Conservation (phyloP, 2,888 invertebrate genomes). For the Archaeoteleia sp. region DNA sequence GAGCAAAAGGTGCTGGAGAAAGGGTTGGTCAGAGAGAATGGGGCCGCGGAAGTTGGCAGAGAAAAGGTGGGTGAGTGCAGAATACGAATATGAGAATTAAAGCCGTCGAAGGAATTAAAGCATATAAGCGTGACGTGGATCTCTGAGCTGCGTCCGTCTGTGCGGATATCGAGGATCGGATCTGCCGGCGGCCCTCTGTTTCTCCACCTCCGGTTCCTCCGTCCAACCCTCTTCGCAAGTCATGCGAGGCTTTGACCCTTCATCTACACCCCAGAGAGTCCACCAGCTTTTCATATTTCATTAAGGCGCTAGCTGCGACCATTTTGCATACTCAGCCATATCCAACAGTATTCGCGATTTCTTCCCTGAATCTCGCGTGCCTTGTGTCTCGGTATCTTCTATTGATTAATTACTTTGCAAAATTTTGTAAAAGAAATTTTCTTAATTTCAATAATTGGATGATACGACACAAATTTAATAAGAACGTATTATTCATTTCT, state of each 20-base stretch:
- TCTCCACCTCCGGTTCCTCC: conserved; percentile 48
- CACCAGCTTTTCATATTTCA: conserved; percentile 67
- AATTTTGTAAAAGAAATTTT: conserved; percentile 4
- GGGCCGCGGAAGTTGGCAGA: conserved; percentile 45
- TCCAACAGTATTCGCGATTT: conserved; percentile 25
- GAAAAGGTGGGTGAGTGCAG: conserved; percentile 55
- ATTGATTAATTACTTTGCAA: conserved; percentile 33
- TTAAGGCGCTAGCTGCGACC: conserved; percentile 63
- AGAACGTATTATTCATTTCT: too few species aligned
- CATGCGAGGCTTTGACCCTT: conserved; percentile 57
- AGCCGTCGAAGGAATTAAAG: conserved; percentile 74
- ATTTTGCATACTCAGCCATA: conserved; percentile 55
- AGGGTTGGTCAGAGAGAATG: conserved; percentile 56
- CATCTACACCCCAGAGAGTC: conserved; percentile 53
- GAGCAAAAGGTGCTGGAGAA: conserved; percentile 59
- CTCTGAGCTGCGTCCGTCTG: conserved; percentile 60
- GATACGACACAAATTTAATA: conserved; percentile 27
- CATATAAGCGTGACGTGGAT: conserved; percentile 67
- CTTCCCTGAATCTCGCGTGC: conserved; percentile 14
- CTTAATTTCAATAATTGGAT: conserved; percentile 30
- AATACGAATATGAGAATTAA: conserved; percentile 75
- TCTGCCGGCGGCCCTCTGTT: conserved; percentile 53
- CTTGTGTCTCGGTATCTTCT: conserved; percentile 4
- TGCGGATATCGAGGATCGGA: conserved; percentile 69
- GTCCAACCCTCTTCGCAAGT: conserved; percentile 57